Conservation (phyloP, 2,797 vertebrate species). For the Acrocephalus scirpaceus region DNA sequence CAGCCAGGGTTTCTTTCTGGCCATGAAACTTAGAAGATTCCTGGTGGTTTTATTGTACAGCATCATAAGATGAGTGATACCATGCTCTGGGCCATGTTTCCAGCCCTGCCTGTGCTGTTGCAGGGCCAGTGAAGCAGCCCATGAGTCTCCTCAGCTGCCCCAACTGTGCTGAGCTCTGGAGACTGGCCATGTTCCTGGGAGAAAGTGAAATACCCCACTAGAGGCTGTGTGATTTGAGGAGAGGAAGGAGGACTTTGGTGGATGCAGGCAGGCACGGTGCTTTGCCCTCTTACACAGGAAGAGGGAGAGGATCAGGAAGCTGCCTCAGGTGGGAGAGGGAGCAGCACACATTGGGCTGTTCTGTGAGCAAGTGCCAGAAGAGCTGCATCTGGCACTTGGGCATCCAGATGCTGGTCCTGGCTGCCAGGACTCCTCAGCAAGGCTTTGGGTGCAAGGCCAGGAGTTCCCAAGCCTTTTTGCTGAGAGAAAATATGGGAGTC, state of each 20-base stretch:
- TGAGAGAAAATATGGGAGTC: background rate
- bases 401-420: background rate
- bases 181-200: background rate
- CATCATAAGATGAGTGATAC: background rate
- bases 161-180: background rate
- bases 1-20: background rate
- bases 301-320: background rate
- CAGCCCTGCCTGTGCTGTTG: background rate
- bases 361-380: background rate
- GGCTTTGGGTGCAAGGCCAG: background rate
- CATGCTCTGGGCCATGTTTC: background rate
- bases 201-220: background rate
- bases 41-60: background rate
- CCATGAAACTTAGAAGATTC: background rate
- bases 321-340: background rate
- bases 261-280: background rate
- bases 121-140: background rate
- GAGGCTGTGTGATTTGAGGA: background rate
- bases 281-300: background rate
- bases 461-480: background rate
- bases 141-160: background rate
- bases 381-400: rapidly evolving
- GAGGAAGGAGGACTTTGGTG: background rate
- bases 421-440: background rate
- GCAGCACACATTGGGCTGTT: rapidly evolving